Evolutionary conservation across 1,140 invertebrate genomes (phyloP), one percentile per base, ranked within the genome.

Genomic region (Zaprionus davidi): DNA sequence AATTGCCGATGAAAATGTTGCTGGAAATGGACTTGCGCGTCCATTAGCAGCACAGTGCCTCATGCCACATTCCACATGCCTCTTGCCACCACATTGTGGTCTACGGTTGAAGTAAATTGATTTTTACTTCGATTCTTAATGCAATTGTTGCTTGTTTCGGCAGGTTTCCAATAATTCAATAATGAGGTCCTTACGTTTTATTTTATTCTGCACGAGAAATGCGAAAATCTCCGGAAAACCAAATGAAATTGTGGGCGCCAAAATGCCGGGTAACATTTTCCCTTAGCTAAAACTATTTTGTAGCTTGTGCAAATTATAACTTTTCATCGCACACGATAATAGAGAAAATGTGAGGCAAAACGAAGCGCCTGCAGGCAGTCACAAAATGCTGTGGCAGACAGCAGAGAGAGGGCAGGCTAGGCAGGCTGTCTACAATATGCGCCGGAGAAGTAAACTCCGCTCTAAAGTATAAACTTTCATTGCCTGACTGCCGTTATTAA

Each of bases 401-500:
- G 38, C 17, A 28, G 51, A 41, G 12, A 0, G 6, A 17, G 20
- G 22, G 28, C 7, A 31, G 28, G 28, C 7, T 31, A 31, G 28
- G 28, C 28, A 28, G 28, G 22, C n/a, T 17, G 22, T 56, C 31
- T 28, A 66, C 34, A 66, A 66, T 38, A 15, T 28, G 15, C 17
- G 15, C 13, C 36, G 28, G 51, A 51, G 49, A 44, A 57, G 28
- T 46, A 56, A 70, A 70, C 72, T 70, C 38, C 11, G n/a, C 15
- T 44, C 28, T 15, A 79, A 76, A 83, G 74, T 78, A 59, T 57
- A 81, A 75, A 73, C 73, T 84, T 84, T 79, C 57, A 72, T 67
- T 71, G 77, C 73, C 69, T 60, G 51, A 56, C 71, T 82, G 69
- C 62, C 59, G 53, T 71, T 86, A 77, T 82, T 82, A 82, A 87